Evolutionary conservation across 2,797 vertebrate species (phyloP), one percentile per base, ranked within the genome.

Genomic region (Danionella dracula): DNA sequence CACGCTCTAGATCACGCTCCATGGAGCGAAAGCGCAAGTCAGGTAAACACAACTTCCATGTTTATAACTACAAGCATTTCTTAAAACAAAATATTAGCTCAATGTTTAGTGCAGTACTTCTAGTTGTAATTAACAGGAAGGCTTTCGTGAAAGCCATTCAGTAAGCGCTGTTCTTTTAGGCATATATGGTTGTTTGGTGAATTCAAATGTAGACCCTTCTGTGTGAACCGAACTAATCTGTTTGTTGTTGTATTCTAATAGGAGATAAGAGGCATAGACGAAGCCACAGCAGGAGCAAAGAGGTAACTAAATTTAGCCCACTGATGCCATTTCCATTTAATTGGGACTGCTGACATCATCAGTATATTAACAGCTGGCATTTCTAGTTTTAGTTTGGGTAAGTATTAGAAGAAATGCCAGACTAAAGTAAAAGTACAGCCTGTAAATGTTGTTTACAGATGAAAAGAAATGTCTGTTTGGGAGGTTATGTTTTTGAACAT

Each of bases 211-310:
- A n/a, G n/a, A n/a, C n/a, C n/a, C n/a, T n/a, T n/a, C n/a, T n/a
- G n/a, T n/a, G n/a, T 3, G 6, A 27, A 3, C 23, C 23, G 6
- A 27, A 27, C 37, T 2, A 62, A n/a, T 71, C 64, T 41, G 10
- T 81, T 72, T 17, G 10, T 21, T 79, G 75, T 73, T 56, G 23
- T 6, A 27, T 27, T n/a, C n/a, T 27, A 27, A 27, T 79, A 99
- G 96, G 94, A 83, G 83, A 93, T 70, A 93, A 92, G 84, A 97
- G 93, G 86, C 86, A 91, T 88, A 93, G 90, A 81, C 78, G 87
- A 83, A 98, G 95, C 90, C 93, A 93, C 77, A 98, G 96, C 92
- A 94, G 94, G 90, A 98, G 97, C 90, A 99, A 98, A 99, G 97
- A 99, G 96, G 97, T 99, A 97, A 98, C 88, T 96, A 86, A 91